Conservation (phyloP, 2,113 vertebrate species). For the Chaenogobius annularis region DNA sequence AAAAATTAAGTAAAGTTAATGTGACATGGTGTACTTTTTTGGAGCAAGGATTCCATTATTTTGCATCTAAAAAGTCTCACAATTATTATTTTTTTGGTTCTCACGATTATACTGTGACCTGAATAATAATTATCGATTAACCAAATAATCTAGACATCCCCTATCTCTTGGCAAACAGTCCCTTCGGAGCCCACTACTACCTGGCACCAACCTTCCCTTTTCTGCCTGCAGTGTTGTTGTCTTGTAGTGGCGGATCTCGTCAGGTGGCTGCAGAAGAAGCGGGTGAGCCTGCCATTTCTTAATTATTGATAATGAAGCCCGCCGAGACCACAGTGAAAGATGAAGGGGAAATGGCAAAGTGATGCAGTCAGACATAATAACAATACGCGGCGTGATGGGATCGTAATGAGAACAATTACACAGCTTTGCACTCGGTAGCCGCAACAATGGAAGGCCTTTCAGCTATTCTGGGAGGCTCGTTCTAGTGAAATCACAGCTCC, state of each 20-base stretch:
- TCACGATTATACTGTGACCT: no score
- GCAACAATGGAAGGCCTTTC: conserved; percentile 42
- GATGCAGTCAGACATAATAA: conserved; percentile 65
- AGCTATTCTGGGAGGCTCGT: conserved; percentile 23
- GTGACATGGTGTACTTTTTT: no score
- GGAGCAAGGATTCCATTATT: no score
- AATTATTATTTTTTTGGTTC: no score
- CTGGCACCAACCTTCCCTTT: not conserved
- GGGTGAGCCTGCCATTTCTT: conserved; percentile 70
- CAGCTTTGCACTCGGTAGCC: conserved; percentile 42
- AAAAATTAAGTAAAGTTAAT: no score
- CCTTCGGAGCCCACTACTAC: not conserved
- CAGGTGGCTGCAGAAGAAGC: conserved; percentile 59
- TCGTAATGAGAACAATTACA: conserved; percentile 64
- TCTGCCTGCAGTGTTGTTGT: conserved; percentile 8
- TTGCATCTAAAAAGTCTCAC: no score
- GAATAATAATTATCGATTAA: no score
- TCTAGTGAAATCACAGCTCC: conserved; percentile 27
- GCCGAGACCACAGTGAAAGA: conserved; percentile 58
- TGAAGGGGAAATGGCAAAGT: conserved; percentile 62
- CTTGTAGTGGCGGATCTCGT: conserved; percentile 20
- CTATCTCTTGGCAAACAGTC: not conserved
- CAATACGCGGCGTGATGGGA: conserved; percentile 53
- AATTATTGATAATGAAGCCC: conserved; percentile 77
- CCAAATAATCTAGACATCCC: no score